phyloP scores from a whole-genome alignment of 2,797 vertebrate species.

The Choloepus didactylus region DNA sequence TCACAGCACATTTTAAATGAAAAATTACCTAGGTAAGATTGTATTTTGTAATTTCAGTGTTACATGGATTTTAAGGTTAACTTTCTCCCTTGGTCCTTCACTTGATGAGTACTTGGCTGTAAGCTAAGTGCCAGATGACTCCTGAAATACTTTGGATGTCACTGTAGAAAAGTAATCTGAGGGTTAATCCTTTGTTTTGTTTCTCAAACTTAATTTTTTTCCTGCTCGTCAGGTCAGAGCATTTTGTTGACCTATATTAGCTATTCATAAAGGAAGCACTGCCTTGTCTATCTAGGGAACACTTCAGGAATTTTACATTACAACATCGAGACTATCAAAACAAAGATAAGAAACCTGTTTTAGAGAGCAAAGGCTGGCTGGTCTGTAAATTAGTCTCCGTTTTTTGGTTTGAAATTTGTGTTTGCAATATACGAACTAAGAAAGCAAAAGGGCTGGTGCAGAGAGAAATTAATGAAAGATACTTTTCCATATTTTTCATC shows the following conservation, averaged over 20 bases:
- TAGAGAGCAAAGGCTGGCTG: not conserved
- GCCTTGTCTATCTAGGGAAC: not conserved
- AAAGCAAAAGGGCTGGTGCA: slow-evolving; percentile 12
- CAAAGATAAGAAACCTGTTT: slow-evolving; percentile 37
- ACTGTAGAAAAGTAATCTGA: slow-evolving; percentile 75
- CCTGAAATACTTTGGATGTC: slow-evolving; percentile 64
- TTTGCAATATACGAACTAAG: not conserved
- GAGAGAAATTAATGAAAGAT: slow-evolving; percentile 29
- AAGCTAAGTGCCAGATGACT: slow-evolving; percentile 63
- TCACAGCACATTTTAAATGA: not conserved
- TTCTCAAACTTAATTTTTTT: slow-evolving; percentile 60
- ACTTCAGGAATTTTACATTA: slow-evolving; percentile 20
- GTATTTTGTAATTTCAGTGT: not conserved
- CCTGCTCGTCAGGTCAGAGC: slow-evolving; percentile 2
- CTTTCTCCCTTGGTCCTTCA: slow-evolving; percentile 40
- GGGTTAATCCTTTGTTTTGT: slow-evolving; percentile 74
- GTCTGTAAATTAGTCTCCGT: not conserved
- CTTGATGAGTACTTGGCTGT: not conserved
- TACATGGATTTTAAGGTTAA: slow-evolving; percentile 60
- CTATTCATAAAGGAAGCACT: slow-evolving; percentile 28
- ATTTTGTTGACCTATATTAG: slow-evolving; percentile 75
- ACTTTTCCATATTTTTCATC: not conserved
- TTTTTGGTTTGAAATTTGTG: slow-evolving; percentile 34
- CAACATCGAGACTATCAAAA: not conserved
- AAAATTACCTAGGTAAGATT: slow-evolving; percentile 31